Conservation (phyloP, 2,888 invertebrate genomes). For the Protonemura montana region DNA sequence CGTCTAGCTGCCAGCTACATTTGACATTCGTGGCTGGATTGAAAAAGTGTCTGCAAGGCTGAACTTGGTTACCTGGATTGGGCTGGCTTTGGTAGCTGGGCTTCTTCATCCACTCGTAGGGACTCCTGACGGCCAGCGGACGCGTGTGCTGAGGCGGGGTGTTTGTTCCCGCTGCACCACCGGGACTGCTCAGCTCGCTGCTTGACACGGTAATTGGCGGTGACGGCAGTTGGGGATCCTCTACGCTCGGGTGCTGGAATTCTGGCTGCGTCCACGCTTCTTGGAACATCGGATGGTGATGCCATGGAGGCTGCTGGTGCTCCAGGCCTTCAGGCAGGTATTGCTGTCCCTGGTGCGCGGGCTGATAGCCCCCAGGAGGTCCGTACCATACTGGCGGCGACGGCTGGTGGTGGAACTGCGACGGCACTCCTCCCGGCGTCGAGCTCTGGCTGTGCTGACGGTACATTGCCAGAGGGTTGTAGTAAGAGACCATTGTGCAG, state of each 20-base stretch:
- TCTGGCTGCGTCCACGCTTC: slow-evolving; percentile 49
- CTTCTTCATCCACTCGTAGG: slow-evolving; percentile 93
- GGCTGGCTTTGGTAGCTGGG: slow-evolving; percentile 84
- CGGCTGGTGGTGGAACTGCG: slow-evolving; percentile 51
- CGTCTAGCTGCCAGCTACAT: too few relatives aligned
- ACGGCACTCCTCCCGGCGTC: slow-evolving; percentile 56
- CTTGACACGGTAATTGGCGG: slow-evolving; percentile 68
- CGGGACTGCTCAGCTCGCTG: slow-evolving; percentile 70
- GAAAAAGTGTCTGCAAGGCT: too few relatives aligned
- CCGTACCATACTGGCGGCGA: slow-evolving; percentile 57
- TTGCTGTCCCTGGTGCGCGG: slow-evolving; percentile 60
- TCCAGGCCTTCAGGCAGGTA: slow-evolving; percentile 48
- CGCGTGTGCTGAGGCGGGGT: slow-evolving; percentile 59
- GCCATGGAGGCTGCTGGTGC: slow-evolving; percentile 48
- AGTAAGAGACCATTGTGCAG: slow-evolving; percentile 80
- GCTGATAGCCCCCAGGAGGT: slow-evolving; percentile 65
- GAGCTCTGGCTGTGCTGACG: slow-evolving; percentile 65
- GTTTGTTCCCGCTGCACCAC: slow-evolving; percentile 57
- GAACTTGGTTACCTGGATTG: slow-evolving; percentile 74
- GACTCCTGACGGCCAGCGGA: slow-evolving; percentile 78
- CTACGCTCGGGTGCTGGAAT: slow-evolving; percentile 52
- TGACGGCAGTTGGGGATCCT: slow-evolving; percentile 59
- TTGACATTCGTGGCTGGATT: too few relatives aligned
- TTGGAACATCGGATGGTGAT: slow-evolving; percentile 48
- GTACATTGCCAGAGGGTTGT: slow-evolving; percentile 73